Evolutionary conservation across 2,888 invertebrate genomes (phyloP).

Genomic region (Cosmia pyralina): DNA sequence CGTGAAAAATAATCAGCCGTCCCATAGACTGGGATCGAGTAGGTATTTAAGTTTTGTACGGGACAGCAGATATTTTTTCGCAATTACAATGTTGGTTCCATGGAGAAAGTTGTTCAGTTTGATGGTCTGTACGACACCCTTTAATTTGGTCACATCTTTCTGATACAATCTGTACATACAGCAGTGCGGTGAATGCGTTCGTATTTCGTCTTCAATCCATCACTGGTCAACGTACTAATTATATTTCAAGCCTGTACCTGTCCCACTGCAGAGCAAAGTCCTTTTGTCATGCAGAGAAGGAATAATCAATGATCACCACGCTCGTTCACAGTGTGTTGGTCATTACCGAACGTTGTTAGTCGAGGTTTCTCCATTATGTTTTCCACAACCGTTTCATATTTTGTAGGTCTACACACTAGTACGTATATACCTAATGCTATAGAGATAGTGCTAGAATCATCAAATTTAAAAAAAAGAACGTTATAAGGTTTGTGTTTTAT

Average conservation of each 20-base stretch:
- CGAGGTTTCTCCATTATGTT: not conserved
- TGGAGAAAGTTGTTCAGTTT: no score
- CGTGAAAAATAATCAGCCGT: no score
- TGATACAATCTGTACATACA: no score
- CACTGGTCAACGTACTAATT: slow-evolving; percentile 1
- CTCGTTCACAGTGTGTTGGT: not conserved
- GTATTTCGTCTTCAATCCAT: not conserved
- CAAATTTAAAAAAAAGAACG: not conserved
- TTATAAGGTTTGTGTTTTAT: not conserved
- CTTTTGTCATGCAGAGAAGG: slow-evolving; percentile 35
- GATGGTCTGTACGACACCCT: no score
- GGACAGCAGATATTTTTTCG: no score
- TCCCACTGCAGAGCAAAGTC: not conserved
- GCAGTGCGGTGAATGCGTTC: not conserved
- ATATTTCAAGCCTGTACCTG: not conserved
- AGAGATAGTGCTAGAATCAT: not conserved
- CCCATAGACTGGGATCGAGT: no score
- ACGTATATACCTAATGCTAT: no score
- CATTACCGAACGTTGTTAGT: slow-evolving; percentile 1
- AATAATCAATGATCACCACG: slow-evolving; percentile 32
- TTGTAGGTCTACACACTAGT: no score
- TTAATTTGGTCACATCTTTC: no score
- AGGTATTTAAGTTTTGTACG: no score
- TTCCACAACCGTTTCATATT: not conserved
- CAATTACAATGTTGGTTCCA: no score